Conservation (phyloP, 1,140 invertebrate species). For the Listronotus oregonensis region DNA sequence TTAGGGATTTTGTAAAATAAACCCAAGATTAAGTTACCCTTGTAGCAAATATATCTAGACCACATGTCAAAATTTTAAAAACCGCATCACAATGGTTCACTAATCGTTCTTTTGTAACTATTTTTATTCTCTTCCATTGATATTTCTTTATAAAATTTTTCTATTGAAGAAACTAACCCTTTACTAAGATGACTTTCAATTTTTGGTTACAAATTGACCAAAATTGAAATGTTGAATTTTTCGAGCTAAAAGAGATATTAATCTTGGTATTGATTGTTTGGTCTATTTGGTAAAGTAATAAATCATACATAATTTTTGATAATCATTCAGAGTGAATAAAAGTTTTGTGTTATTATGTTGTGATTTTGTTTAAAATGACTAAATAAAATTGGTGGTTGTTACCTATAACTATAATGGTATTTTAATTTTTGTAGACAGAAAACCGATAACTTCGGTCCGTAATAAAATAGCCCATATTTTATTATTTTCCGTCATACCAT, state of each 20-base stretch:
- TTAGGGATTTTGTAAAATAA: conserved; percentile 14
- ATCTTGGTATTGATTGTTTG: conserved; percentile 28
- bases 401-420: too few relatives aligned
- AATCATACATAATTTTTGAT: conserved; percentile 15
- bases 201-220: conserved; percentile 11
- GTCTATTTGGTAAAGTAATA: conserved; percentile 6
- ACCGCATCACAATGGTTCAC: conserved; percentile 23
- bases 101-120: conserved; percentile 31
- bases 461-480: too few relatives aligned
- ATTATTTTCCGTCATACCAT: too few relatives aligned
- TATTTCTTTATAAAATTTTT: conserved; percentile 21
- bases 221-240: conserved; percentile 17
- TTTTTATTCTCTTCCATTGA: conserved; percentile 18
- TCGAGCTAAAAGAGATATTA: conserved; percentile 19
- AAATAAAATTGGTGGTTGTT: too few relatives aligned
- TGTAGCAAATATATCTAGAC: conserved; percentile 1
- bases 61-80: conserved; percentile 33
- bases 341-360: background rate
- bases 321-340: conserved; percentile 3
- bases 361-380: too few relatives aligned
- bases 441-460: background rate
- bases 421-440: background rate
- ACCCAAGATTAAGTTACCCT: conserved; percentile 24
- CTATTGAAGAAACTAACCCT: conserved; percentile 21
- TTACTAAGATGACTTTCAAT: conserved; percentile 29